phyloP scores from a whole-genome alignment of 2,888 invertebrate genomes.

The Drosophila falleni region DNA sequence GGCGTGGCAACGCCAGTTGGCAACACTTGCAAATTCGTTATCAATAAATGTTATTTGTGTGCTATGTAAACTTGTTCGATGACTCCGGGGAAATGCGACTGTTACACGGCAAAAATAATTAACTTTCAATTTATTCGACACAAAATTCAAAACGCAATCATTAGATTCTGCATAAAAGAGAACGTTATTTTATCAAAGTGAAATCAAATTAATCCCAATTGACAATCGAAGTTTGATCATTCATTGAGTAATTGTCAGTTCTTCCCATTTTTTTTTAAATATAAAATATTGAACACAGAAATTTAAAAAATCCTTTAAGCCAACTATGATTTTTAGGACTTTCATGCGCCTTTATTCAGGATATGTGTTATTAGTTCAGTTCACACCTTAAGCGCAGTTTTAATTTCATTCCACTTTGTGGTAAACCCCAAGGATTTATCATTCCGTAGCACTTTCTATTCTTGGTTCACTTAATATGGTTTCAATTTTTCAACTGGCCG shows the following conservation, averaged over 20 bases:
- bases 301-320: background rate
- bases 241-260: background rate
- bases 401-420: background rate
- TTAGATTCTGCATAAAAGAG: background rate
- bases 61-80: slow-evolving; percentile 40
- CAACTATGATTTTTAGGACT: too few species aligned
- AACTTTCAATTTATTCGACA: slow-evolving; percentile 1
- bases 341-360: background rate
- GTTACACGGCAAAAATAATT: slow-evolving; percentile 1
- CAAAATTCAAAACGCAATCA: background rate
- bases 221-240: background rate
- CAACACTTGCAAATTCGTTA: slow-evolving; percentile 67
- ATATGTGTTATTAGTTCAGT: background rate
- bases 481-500: slow-evolving; percentile 5
- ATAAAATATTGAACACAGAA: background rate
- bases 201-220: background rate
- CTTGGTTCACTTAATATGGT: slow-evolving; percentile 25
- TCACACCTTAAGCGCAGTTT: background rate
- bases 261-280: background rate
- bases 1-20: slow-evolving; percentile 16
- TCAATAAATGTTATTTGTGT: slow-evolving; percentile 71
- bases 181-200: too few species aligned
- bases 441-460: slow-evolving; percentile 6
- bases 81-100: slow-evolving; percentile 20
- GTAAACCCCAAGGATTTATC: background rate